Evolutionary conservation across 2,113 vertebrate genomes (phyloP), one percentile per base, ranked within the genome.

Genomic region (Penelope pileata): DNA sequence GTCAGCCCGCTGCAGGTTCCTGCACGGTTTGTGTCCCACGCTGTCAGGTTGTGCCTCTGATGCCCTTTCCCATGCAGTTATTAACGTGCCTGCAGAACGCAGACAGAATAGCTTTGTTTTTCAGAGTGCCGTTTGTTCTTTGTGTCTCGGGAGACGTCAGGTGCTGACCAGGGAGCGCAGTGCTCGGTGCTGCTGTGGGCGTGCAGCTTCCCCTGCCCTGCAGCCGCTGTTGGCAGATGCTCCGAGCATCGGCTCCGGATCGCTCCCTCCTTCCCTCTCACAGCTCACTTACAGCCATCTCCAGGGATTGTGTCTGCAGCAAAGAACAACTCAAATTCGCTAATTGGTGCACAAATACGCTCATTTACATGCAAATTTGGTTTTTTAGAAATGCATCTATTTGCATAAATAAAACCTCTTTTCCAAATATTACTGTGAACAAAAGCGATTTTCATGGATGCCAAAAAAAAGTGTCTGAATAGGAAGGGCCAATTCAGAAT

Each of bases 311-410:
- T 92, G 83, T 93, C 86, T 92, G 91, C 77, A 82, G 81, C 77
- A 87, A 84, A 92, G 83, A 58, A 67, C 1, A 68, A 53, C 88
- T 95, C 86, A 68, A 75, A 93, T 91, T 92, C 81, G 29, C 81
- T 96, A 96, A 96, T 69, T 96, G 94, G 84, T 87, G 95, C 95
- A 94, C 94, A 91, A 91, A 96, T 76, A 82, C 0, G 0, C 83
- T 97, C 77, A 95, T 97, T 97, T 94, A 94, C 76, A 95, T 96
- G 94, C 94, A 84, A 82, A 95, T 96, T 88, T 6, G 24, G 29
- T 68, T 90, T 78, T 84, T 38, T 6, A 90, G 76, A 94, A 89
- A 79, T 95, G 81, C 74, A 89, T 95, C 43, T 89, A 94, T 95
- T 95, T 96, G 92, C 95, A 97, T 97, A 97, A 94, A 92, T 94